Evolutionary conservation across 2,888 invertebrate genomes (phyloP).

Genomic region (Lydus trimaculatus): DNA sequence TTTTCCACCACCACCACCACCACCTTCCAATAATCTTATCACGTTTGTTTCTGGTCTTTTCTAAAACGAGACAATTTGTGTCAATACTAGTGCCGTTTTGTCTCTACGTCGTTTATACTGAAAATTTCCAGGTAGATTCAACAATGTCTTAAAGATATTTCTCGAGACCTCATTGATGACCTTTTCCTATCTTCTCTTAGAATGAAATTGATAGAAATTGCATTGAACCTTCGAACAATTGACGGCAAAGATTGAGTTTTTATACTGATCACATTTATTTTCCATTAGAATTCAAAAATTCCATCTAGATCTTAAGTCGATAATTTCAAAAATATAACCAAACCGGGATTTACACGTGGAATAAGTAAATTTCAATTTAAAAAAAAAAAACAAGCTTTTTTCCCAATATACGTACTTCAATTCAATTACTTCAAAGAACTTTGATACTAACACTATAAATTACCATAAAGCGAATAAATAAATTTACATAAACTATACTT

Average conservation of each 20-base stretch:
- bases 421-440: background rate
- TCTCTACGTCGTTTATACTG: background rate
- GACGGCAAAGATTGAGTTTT: background rate
- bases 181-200: background rate
- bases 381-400: no score
- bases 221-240: background rate
- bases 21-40: background rate
- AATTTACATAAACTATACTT: no score
- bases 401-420: no score
- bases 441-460: no score
- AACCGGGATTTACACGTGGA: background rate
- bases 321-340: background rate
- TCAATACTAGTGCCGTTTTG: background rate
- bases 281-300: background rate
- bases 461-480: no score
- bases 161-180: background rate
- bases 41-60: background rate
- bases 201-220: background rate
- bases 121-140: background rate
- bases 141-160: background rate
- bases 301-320: background rate
- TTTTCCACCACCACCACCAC: background rate
- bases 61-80: background rate
- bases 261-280: background rate
- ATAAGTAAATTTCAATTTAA: background rate